These are phyloP conservation scores for Aphyosemion australe DNA, from an alignment of 2,113 vertebrate genomes.

Conservation along the genomic window DNA sequence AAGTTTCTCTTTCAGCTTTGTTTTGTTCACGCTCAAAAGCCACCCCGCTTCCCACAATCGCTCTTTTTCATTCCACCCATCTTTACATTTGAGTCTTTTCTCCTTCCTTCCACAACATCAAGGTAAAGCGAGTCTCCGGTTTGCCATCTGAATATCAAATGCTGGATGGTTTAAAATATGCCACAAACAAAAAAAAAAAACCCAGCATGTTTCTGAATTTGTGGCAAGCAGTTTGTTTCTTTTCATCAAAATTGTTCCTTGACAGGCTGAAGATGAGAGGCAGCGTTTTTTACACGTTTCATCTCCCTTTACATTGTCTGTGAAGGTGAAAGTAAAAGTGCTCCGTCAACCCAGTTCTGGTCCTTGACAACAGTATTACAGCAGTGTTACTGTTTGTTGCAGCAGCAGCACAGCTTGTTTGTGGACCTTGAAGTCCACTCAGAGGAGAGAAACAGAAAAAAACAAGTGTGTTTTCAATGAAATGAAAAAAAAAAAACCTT, in stretches of 20 bases:
- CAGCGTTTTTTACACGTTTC: conserved; percentile 24
- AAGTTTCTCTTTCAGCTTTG: conserved; percentile 74
- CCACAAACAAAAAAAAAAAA: conserved; percentile 38
- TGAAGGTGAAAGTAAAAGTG: conserved; percentile 60
- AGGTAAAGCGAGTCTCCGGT: conserved; percentile 61
- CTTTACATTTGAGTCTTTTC: conserved; percentile 49
- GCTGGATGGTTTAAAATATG: conserved; percentile 47
- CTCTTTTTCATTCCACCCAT: conserved; percentile 45
- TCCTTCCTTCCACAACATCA: conserved; percentile 62
- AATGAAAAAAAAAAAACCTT: conserved; percentile 69
- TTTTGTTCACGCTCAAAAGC: conserved; percentile 68
- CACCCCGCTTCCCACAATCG: conserved; percentile 48
- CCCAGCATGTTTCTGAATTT: conserved; percentile 42
- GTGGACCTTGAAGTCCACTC: conserved; percentile 78
- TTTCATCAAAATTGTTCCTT: conserved; percentile 46
- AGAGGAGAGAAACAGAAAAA: conserved; percentile 48
- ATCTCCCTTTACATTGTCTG: conserved; percentile 28
- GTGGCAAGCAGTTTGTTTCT: conserved; percentile 31
- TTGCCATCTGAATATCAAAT: conserved; percentile 69
- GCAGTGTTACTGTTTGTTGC: conserved; percentile 75
- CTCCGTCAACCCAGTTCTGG: conserved; percentile 66
- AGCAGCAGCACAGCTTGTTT: conserved; percentile 68
- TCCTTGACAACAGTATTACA: conserved; percentile 70
- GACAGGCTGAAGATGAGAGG: conserved; percentile 36
- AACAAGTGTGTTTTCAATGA: conserved; percentile 77